These are phyloP conservation scores for Tupaia chinensis DNA, from an alignment of 2,113 vertebrate genomes.

Conservation along the genomic window DNA sequence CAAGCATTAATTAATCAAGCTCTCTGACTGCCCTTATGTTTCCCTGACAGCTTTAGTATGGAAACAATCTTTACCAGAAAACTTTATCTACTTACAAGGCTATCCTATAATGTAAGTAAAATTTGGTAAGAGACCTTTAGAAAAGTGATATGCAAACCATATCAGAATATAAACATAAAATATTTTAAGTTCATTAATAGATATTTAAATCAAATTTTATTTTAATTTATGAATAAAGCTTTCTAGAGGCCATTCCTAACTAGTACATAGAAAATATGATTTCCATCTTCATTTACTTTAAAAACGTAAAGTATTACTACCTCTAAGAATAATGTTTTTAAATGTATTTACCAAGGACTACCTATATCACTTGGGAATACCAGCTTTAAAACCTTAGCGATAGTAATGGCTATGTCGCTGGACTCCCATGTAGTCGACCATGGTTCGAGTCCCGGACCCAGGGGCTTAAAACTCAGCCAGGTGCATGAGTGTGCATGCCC, in stretches of 20 bases:
- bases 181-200: neutral
- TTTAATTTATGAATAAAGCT: neutral
- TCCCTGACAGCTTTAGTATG: conserved; percentile 46
- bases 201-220: conserved; percentile 21
- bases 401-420: no score
- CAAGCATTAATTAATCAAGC: conserved; percentile 71
- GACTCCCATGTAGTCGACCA: no score
- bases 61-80: conserved; percentile 8
- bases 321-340: neutral
- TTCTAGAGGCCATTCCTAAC: neutral
- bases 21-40: neutral
- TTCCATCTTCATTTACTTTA: neutral
- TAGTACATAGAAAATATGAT: neutral
- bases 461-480: no score
- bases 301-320: neutral
- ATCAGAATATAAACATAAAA: neutral
- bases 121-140: neutral
- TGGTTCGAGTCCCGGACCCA: no score
- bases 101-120: neutral
- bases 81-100: neutral
- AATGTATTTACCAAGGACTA: neutral
- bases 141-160: neutral
- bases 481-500: no score
- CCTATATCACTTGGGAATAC: neutral
- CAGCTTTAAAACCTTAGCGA: neutral